These are phyloP conservation scores for Kryptopterus vitreolus DNA, from an alignment of 2,797 vertebrate species.

Conservation along the genomic window DNA sequence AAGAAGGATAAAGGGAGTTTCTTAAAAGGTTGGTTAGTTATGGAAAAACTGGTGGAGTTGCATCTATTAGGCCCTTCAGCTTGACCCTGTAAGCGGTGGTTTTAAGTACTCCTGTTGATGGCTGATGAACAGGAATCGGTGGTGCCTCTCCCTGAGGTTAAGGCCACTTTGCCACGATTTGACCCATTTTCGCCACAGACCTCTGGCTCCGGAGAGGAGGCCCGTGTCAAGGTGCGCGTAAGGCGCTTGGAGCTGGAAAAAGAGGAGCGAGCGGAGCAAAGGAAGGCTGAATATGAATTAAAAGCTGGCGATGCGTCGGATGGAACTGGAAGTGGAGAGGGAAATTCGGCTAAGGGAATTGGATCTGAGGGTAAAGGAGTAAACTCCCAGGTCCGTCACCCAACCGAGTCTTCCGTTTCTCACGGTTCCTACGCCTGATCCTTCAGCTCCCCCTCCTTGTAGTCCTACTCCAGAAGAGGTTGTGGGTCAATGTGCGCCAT, in stretches of 20 bases:
- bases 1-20: too few species aligned
- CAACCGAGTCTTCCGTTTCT: too few species aligned
- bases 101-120: neutral
- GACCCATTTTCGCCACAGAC: neutral
- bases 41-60: too few species aligned
- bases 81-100: neutral
- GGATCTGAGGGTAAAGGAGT: neutral
- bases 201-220: neutral
- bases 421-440: neutral
- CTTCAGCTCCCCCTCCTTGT: neutral
- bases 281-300: neutral
- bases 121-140: neutral
- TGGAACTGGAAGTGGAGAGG: neutral
- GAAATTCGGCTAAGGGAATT: neutral
- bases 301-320: rapidly evolving
- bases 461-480: too few species aligned
- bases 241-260: neutral
- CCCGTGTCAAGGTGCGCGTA: neutral
- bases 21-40: too few species aligned
- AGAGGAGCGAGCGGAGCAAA: neutral
- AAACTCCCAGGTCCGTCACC: neutral
- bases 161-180: neutral
- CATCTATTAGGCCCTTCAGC: too few species aligned
- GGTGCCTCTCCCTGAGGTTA: neutral
- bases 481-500: neutral